Base-by-base conservation (phyloP, 2,113 vertebrate genomes). In the Patagioenas fasciata region DNA sequence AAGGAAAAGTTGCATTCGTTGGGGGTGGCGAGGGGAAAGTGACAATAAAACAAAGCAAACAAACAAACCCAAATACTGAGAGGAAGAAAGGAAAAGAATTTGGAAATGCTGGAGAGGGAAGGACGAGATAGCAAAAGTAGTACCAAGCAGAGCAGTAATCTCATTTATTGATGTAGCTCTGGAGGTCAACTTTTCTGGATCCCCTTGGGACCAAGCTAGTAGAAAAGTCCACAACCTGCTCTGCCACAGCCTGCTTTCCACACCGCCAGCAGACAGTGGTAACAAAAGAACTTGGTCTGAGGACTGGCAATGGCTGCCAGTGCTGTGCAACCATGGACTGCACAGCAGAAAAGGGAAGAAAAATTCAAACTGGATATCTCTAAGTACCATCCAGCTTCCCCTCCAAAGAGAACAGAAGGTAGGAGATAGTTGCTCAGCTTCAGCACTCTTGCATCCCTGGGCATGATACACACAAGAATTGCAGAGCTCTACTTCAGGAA, bases 1-100 rank as follows among this genome's bases (percentile, higher is more conserved):
- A 78, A 92, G 64, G 61, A 86, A 95, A 91, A 96, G 36, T 89
- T 90, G 72, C 58, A 85, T 96, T 58, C 93, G n/a, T 20, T 74
- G 67, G 47, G 54, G 60, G 64, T 51, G 17, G 54, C 14, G 40
- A 94, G 54, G 34, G 47, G 15, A 78, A 77, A 31, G 10, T 5
- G 28, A 73, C 44, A 79, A 47, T 51, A 61, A 85, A 66, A 86
- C 61, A 44, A 47, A 40, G 74, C 11, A 95, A 94, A 61, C 40
- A 57, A 89, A 71, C 42, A 32, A 36, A 85, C 26, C 31, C 29
- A 84, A 67, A 74, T 34, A 47, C n/a, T 24, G 51, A 50, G 51
- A 66, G 44, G 29, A 87, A 62, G 54, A 89, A 83, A 92, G 47
- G 5, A 82, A 62, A 64, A 90, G 29, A 56, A 80, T 64, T 74